Base-by-base conservation (phyloP, 2,888 invertebrate species). In the Chloroclysta siterata region DNA sequence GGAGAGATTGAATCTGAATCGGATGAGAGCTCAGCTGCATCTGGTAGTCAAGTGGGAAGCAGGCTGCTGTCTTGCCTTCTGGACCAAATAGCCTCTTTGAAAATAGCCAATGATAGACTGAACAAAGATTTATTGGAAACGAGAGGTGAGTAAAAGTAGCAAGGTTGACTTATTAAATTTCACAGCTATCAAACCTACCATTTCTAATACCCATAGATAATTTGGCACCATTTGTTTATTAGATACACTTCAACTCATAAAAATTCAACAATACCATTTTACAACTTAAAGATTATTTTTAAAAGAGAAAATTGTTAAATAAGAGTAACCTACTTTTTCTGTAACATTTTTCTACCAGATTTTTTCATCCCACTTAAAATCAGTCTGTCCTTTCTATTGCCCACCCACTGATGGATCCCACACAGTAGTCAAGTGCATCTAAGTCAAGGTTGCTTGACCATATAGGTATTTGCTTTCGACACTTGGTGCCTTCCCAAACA, bases 111-210 rank as follows among this genome's bases (percentile, higher is more conserved):
- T 86, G 94, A 95, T 73, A 96, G 95, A 90, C 93, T 97, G 79
- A 96, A 94, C 77, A 95, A 95, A 81, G 96, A 97, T 81, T 93
- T 97, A 74, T 94, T 95, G 77, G 96, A 96, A 76, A 95, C 96
- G 63, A 95, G 95, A 93, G 95, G 96, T 93, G 92, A 87, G 83
- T 69, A 55, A 66, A 69, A 66, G 28, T 47, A 44, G 7, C 8
- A n/a, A 8, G 33, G 28, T 36, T 70, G 28, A 48, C 39, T 60
- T 44, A 53, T 64, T 36, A 50, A 62, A 60, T 68, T 60, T 65
- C 22, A 51, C 54, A 54, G 46, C 14, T 55, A 52, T 60, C 53
- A 63, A 36, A 8, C 41, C 56, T 11, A 13, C 41, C 60, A 15
- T 65, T 57, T 52, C 57, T 39, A 59, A 56, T 33, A 42, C 0